Percentiles rank a stretch among this genome's conserved stretches.
Conservation (phyloP, 2,113 vertebrate species). For the Tursiops truncatus region DNA sequence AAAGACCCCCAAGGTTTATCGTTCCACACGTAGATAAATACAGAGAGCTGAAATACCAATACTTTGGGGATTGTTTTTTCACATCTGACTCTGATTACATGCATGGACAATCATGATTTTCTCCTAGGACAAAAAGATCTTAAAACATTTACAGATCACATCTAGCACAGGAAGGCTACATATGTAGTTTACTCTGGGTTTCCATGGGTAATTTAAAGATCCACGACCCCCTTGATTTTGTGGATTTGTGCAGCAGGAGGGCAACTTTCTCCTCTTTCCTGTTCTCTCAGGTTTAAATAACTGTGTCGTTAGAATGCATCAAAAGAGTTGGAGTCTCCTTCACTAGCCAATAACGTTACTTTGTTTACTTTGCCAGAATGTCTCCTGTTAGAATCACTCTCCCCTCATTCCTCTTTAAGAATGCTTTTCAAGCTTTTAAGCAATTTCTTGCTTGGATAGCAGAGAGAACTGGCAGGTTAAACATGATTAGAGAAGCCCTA, state of each 20-base stretch:
- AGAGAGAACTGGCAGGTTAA: neutral
- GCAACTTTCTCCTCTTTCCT: neutral
- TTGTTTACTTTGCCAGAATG: neutral
- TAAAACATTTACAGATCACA: neutral
- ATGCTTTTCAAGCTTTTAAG: neutral
- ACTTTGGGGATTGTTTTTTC: neutral
- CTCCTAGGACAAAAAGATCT: conserved; percentile 9
- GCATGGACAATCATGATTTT: neutral
- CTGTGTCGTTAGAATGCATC: neutral
- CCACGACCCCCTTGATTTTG: neutral
- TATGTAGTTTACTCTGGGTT: neutral
- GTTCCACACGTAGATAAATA: neutral
- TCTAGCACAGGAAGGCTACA: neutral
- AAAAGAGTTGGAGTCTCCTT: neutral
- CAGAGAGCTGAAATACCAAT: neutral
- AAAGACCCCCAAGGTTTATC: neutral
- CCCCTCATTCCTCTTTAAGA: neutral
- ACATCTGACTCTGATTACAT: neutral
- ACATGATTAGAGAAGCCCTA: neutral
- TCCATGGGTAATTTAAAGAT: neutral
- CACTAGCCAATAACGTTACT: neutral
- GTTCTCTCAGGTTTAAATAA: neutral
- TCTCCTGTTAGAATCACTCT: neutral
- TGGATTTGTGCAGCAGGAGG: neutral
- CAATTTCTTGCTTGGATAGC: neutral